Evolutionary conservation across 2,888 invertebrate species (phyloP).

Genomic region (Fissipunctia ypsillon): DNA sequence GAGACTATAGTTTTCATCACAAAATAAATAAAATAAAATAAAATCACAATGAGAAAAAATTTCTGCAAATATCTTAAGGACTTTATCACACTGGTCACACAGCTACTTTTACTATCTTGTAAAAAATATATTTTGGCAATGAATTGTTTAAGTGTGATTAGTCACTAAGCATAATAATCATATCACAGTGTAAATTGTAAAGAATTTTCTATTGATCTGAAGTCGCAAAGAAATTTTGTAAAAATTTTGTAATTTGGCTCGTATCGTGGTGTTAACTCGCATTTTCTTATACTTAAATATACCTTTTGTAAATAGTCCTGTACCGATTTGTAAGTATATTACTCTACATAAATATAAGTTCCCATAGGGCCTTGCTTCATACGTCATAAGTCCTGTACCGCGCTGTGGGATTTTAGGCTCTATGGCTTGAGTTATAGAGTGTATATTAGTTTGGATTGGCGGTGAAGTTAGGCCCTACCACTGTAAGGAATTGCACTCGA

Average conservation of each 20-base stretch:
- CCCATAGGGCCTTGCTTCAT: constrained; percentile 14
- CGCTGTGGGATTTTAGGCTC: constrained; percentile 29
- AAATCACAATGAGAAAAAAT: neutral
- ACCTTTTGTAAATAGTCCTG: constrained; percentile 62
- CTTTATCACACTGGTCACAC: neutral
- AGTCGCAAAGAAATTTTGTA: constrained; percentile 50
- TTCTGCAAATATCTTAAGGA: neutral
- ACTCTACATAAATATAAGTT: constrained; percentile 23
- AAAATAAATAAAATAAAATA: too few species aligned
- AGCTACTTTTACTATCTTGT: neutral
- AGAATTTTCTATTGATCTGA: constrained; percentile 14
- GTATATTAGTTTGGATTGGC: constrained; percentile 25
- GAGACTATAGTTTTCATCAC: neutral
- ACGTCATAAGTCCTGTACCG: neutral
- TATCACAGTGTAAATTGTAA: neutral
- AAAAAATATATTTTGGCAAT: neutral
- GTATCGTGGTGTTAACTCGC: constrained; percentile 50
- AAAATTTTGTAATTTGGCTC: constrained; percentile 58
- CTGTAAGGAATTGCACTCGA: constrained; percentile 67
- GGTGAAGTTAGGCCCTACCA: constrained; percentile 18
- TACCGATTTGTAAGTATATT: constrained; percentile 50
- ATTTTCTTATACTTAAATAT: constrained; percentile 60
- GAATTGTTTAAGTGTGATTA: neutral
- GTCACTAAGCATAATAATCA: neutral
- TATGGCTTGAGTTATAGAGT: constrained; percentile 8